phyloP scores from a whole-genome alignment of 2,888 invertebrate genomes.

The Sinhomidia bicolor region DNA sequence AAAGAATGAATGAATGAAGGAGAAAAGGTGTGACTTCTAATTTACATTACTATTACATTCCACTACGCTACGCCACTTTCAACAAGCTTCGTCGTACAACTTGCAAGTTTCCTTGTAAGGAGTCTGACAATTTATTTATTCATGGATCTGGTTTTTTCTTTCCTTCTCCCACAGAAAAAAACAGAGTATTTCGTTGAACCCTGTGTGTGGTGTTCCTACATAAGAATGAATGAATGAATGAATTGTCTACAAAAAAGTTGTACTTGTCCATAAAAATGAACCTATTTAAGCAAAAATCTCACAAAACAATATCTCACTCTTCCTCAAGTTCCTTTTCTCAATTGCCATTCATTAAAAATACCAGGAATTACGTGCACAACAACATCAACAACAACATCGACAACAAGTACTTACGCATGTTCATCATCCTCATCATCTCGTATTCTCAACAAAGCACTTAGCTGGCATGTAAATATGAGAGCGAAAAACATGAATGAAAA shows the following conservation, averaged over 20 bases:
- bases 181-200: not conserved
- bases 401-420: conserved; percentile 18
- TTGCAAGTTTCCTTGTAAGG: conserved; percentile 64
- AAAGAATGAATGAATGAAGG: conserved; percentile 2
- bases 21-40: conserved; percentile 41
- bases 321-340: not conserved
- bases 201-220: conserved; percentile 25
- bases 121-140: conserved; percentile 42
- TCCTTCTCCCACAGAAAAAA: conserved; percentile 31
- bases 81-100: too few species aligned
- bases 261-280: conserved; percentile 17
- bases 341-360: conserved; percentile 21
- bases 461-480: not conserved
- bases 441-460: not conserved
- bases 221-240: conserved; percentile 29
- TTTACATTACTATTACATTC: not conserved
- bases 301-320: conserved; percentile 62
- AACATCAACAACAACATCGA: not conserved
- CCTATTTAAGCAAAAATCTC: conserved; percentile 47
- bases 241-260: not conserved
- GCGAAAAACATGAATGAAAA: conserved; percentile 6
- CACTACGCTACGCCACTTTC: not conserved
- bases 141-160: conserved; percentile 40
- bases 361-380: not conserved
- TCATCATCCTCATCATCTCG: not conserved